Base-by-base conservation (phyloP, 2,113 vertebrate species). In the Martes martes region DNA sequence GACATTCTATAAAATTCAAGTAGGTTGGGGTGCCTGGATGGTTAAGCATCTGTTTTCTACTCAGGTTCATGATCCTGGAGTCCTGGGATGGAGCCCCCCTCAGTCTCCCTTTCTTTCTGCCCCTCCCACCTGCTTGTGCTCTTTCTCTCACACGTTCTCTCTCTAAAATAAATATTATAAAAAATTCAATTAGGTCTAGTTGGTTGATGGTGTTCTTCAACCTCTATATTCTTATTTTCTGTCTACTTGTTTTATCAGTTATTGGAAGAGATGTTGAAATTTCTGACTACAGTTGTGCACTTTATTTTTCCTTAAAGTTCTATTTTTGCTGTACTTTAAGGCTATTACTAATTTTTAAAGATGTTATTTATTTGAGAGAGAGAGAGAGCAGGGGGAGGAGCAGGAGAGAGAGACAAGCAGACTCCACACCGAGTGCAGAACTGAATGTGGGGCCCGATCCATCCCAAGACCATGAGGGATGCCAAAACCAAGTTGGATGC, bases 241-340 rank as follows among this genome's bases (percentile, higher is more conserved):
- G 57, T 80, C 52, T 74, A 11, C 31, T 52, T 55, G 23, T 39
- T 86, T 26, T 91, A 11, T 63, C 67, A 74, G 5, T 94, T 81
- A 76, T 39, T 65, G 45, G 82, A 84, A 88, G 57, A 83, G 52
- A 76, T 87, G 13, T 21, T 95, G 76, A 96, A 76, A 94, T 89
- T 94, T 92, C 69, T 88, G 26, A 74, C 57, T 76, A 3, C 33
- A 74, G 6, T 23, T 90, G 4, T 81, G 65, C 2, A 24, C 23
- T 57, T 96, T 92, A 11, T 55, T 80, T 92, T 94, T 83, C 33
- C n/a, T 92, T 95, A 23, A 11, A 50, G 31, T 96, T 92, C 21
- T 67, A 10, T 87, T 94, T 88, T 74, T 59, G 83, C 50, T 83
- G 50, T 74, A n/a, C 33, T 84, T 78, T 71, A 13, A 76, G 65